Conservation (phyloP, 2,888 invertebrate species). For the Bellardia bayeri region DNA sequence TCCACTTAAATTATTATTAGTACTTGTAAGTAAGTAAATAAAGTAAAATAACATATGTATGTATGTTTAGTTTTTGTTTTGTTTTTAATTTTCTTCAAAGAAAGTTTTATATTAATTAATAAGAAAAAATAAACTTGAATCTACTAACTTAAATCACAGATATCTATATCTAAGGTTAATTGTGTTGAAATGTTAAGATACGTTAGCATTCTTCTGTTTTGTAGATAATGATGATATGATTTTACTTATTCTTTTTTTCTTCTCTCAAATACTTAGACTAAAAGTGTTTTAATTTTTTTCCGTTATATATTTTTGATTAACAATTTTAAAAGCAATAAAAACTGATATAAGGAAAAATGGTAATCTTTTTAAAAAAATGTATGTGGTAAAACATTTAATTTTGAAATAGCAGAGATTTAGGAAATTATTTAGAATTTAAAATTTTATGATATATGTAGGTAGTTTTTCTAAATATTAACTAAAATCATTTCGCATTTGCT, state of each 20-base stretch:
- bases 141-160: constrained; percentile 84
- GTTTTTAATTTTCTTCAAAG: background rate
- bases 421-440: too few relatives aligned
- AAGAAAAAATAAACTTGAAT: constrained; percentile 47
- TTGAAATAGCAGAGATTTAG: too few relatives aligned
- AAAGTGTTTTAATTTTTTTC: background rate
- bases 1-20: constrained; percentile 40
- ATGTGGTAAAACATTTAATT: too few relatives aligned
- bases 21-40: constrained; percentile 16
- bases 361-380: background rate
- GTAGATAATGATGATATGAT: constrained; percentile 60
- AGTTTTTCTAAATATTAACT: too few relatives aligned
- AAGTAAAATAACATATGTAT: constrained; percentile 29
- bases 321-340: background rate
- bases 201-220: background rate
- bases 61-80: background rate
- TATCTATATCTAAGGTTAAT: constrained; percentile 81
- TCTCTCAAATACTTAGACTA: constrained; percentile 12
- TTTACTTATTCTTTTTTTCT: constrained; percentile 4
- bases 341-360: background rate
- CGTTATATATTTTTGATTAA: constrained; percentile 8
- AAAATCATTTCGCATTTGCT: too few relatives aligned
- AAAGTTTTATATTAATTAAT: constrained; percentile 21
- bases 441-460: too few relatives aligned
- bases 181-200: constrained; percentile 57